A percentile compares a stretch with the other conserved stretches of the same genome.
Evolutionary conservation across 2,888 invertebrate species (phyloP).

Genomic region (Cantharis rustica): DNA sequence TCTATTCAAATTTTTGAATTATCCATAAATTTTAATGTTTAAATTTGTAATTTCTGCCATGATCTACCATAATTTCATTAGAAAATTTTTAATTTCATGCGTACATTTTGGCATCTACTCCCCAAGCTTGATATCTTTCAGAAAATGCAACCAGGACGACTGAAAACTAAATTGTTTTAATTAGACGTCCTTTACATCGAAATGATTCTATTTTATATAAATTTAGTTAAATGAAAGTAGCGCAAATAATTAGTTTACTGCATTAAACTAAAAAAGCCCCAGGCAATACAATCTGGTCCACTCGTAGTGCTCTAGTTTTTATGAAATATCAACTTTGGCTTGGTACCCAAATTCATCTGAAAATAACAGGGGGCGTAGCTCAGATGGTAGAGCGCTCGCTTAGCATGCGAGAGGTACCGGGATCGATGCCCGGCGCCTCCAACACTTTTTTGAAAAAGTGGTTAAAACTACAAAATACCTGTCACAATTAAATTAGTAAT

Average conservation of each 20-base stretch:
- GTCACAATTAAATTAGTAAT: too few relatives aligned
- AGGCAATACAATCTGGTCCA: not conserved
- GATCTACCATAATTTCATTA: too few relatives aligned
- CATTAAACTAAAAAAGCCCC: not conserved
- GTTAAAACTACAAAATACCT: too few relatives aligned
- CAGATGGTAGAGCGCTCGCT: slow-evolving; percentile 63
- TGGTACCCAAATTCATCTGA: not conserved
- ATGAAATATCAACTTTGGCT: not conserved
- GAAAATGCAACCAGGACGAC: too few relatives aligned
- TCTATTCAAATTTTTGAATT: too few relatives aligned
- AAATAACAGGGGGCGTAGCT: slow-evolving; percentile 51
- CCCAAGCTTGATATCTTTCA: too few relatives aligned
- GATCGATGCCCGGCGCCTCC: slow-evolving; percentile 57
- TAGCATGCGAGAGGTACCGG: slow-evolving; percentile 64
- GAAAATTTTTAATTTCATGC: too few relatives aligned
- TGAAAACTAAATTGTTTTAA: too few relatives aligned
- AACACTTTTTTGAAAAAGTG: too few relatives aligned
- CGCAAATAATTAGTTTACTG: not conserved
- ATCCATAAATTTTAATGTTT: too few relatives aligned
- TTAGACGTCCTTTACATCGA: not conserved
- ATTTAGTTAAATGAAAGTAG: not conserved
- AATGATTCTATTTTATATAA: not conserved
- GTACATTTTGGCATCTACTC: too few relatives aligned
- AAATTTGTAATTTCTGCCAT: too few relatives aligned
- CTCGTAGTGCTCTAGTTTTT: not conserved